A percentile compares a stretch with the other conserved stretches of the same genome.
phyloP scores from a whole-genome alignment of 2,113 vertebrate genomes.

The Cettia cetti region DNA sequence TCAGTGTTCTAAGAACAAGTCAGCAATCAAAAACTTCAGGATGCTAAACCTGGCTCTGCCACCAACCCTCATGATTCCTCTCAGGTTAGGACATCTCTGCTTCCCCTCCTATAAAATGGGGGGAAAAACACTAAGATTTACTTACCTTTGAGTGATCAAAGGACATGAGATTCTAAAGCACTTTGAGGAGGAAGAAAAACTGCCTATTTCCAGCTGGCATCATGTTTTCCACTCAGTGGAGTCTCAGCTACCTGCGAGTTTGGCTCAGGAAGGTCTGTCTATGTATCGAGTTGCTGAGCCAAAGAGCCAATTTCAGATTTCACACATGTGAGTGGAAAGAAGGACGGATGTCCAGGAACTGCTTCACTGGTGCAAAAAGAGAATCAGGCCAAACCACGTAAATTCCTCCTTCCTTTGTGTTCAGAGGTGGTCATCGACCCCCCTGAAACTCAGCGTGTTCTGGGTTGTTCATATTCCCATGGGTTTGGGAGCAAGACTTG shows the following conservation, averaged over 20 bases:
- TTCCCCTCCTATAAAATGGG: slow-evolving; percentile 23
- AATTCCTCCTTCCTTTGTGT: slow-evolving; percentile 14
- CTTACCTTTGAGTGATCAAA: slow-evolving; percentile 52
- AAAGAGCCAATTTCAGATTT: slow-evolving; percentile 11
- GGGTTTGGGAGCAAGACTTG: slow-evolving; percentile 16
- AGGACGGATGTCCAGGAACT: slow-evolving; percentile 8
- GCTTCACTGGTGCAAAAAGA: slow-evolving; percentile 60
- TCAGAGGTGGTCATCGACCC: neutral
- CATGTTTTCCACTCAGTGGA: slow-evolving; percentile 35
- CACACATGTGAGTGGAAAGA: neutral
- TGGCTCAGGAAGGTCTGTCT: slow-evolving; percentile 14
- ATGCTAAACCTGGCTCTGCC: slow-evolving; percentile 23
- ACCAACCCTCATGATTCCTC: neutral
- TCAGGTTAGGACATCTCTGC: neutral
- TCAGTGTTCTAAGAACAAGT: neutral
- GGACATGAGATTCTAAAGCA: slow-evolving; percentile 44
- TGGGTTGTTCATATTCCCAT: neutral
- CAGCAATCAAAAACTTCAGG: slow-evolving; percentile 7
- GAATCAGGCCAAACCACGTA: slow-evolving; percentile 51
- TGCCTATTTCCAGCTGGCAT: slow-evolving; percentile 45
- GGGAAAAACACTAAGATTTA: slow-evolving; percentile 33
- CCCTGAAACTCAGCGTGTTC: neutral
- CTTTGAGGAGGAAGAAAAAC: slow-evolving; percentile 50
- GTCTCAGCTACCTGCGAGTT: slow-evolving; percentile 6
- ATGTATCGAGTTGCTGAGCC: neutral